A percentile compares a stretch with the other conserved stretches of the same genome.
Conservation (phyloP, 2,113 vertebrate species). For the Oreocharis arfaki region DNA sequence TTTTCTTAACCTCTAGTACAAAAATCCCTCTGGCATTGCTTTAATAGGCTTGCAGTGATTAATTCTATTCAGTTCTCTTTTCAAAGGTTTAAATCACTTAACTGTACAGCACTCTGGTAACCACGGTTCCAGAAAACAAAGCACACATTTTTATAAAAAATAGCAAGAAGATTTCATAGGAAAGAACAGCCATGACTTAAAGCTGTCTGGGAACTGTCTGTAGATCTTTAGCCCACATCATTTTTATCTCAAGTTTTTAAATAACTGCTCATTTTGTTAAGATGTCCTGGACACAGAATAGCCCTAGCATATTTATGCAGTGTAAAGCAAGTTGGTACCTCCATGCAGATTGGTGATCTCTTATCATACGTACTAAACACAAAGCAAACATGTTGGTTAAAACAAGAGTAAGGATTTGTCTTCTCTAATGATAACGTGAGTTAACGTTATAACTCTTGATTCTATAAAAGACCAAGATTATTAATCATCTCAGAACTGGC, state of each 20-base stretch:
- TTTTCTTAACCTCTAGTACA: slow-evolving; percentile 31
- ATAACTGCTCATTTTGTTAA: background rate
- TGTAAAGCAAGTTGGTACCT: background rate
- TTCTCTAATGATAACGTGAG: background rate
- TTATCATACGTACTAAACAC: background rate
- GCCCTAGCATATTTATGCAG: background rate
- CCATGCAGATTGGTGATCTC: background rate
- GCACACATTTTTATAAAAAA: background rate
- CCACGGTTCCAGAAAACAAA: slow-evolving; percentile 3
- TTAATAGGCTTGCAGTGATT: background rate
- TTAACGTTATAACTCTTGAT: background rate
- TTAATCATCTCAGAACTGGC: background rate
- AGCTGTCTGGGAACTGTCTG: background rate
- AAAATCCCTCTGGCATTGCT: slow-evolving; percentile 2
- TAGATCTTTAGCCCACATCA: background rate
- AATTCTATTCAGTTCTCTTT: slow-evolving; percentile 24
- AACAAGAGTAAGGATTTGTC: background rate
- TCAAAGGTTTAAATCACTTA: slow-evolving; percentile 24
- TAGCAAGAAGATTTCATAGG: background rate
- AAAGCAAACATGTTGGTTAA: background rate
- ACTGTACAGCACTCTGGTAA: background rate
- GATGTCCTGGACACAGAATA: background rate
- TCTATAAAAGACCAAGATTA: background rate
- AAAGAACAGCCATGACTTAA: background rate
- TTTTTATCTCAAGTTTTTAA: background rate